Evolutionary conservation across 2,888 invertebrate genomes (phyloP), one percentile per base, ranked within the genome.

Genomic region (Lasioglossum marginatum): DNA sequence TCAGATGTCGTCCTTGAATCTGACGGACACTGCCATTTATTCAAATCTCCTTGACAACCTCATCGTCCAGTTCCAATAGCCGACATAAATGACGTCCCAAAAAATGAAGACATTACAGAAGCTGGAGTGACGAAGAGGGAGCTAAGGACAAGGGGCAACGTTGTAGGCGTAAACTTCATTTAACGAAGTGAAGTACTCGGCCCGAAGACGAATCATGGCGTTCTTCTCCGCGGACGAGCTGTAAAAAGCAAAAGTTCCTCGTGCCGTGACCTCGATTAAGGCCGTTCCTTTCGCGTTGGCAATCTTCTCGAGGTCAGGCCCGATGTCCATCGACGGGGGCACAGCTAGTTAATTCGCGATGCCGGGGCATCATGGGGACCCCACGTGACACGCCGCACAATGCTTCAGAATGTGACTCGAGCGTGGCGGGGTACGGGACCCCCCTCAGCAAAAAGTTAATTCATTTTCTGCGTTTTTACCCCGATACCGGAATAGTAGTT

Each of bases 391-490:
- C 77, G 84, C 81, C 74, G 86, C 87, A 90, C 92, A 92, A 92
- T 92, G 86, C 78, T 85, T 89, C 90, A 89, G 90, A 91, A 91
- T 92, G 91, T 89, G 92, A 90, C 90, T 93, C 87, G 86, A 92
- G 89, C 90, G 89, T 89, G 86, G 88, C 87, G 88, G 80, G 89
- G 79, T 60, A 60, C 86, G 88, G 75, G 57, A 78, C 43, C 77
- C 77, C 71, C 63, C 85, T 48, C 63, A 77, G 87, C 92, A 94
- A 94, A 94, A 94, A 94, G 94, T 94, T 94, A 93, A 94, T 94
- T 94, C 93, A 93, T 94, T 93, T 93, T 92, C 93, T 91, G 91
- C 90, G 91, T 94, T 94, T 93, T 93, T 94, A 93, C 92, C 91
- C 83, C 90, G 92, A 93, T 92, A 90, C 88, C 79, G 87, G 91